These are phyloP conservation scores for Pedicia rivosa DNA, from an alignment of 2,888 invertebrate genomes.

Conservation along the genomic window DNA sequence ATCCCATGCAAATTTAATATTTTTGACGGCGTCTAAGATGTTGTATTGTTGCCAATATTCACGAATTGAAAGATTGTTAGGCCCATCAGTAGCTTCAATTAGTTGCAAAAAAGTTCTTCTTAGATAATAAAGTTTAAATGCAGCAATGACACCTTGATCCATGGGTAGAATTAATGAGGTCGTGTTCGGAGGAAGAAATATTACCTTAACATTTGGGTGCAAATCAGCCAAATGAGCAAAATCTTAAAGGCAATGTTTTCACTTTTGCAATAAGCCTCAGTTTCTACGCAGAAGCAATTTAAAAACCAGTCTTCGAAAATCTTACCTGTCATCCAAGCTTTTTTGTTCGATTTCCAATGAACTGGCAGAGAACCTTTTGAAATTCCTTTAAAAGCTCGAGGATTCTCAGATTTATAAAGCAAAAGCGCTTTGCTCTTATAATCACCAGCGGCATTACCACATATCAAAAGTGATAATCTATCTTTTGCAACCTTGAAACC, in stretches of 20 bases:
- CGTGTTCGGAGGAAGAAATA: conserved; percentile 15
- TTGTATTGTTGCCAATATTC: conserved; percentile 13
- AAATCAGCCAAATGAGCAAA: conserved; percentile 9
- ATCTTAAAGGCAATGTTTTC: conserved; percentile 11
- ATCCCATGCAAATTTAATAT: conserved; percentile 9
- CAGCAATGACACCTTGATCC: conserved; percentile 13
- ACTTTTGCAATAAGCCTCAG: conserved; percentile 9
- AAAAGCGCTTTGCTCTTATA: conserved; percentile 7
- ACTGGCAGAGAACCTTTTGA: conserved; percentile 8
- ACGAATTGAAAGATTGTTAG: conserved; percentile 8
- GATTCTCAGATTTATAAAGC: conserved; percentile 14
- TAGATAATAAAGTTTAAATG: conserved; percentile 13
- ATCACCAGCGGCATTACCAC: conserved; percentile 13
- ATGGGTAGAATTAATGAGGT: conserved; percentile 14
- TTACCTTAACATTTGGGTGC: conserved; percentile 4
- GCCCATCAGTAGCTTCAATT: conserved; percentile 9
- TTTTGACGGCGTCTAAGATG: conserved; percentile 13
- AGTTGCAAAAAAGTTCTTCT: conserved; percentile 8
- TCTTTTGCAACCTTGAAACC: conserved; percentile 15
- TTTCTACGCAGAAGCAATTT: conserved; percentile 13
- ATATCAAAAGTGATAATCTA: conserved; percentile 12
- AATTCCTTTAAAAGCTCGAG: conserved; percentile 13
- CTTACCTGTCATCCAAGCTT: conserved; percentile 13
- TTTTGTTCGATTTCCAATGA: conserved; percentile 13
- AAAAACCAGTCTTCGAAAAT: conserved; percentile 15